Evolutionary conservation across 2,797 vertebrate species (phyloP), one percentile per base, ranked within the genome.

Genomic region (Triplophysa yarkandensis): DNA sequence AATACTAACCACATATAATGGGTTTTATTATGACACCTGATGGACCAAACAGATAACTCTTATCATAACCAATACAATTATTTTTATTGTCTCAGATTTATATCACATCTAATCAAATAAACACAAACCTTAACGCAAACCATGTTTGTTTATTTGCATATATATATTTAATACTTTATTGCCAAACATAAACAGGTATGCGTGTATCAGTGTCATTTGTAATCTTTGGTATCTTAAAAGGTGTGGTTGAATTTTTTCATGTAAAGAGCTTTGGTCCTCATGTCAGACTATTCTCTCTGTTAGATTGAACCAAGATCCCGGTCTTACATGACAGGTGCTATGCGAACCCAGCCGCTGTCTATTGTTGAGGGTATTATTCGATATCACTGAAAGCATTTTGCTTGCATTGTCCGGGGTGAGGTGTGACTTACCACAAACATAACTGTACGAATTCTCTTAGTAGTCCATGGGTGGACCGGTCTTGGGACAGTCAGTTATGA

Each of bases 191-290:
- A n/a, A n/a, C n/a, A n/a, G n/a, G n/a, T n/a, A n/a, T n/a, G n/a
- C n/a, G n/a, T 74, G 19, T n/a, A 44, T 57, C 27, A 1, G 9
- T 44, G 23, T 44, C 27, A 19, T 44, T 74, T 65, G 14, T 74
- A 27, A 6, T 41, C 28, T 55, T 73, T 73, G 32, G 25, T 52
- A n/a, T 74, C 36, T 25, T 34, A 23, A 9, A 65, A 57, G 62
- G 61, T 57, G 62, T 44, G 61, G 48, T 73, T 64, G 34, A 64
- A 55, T 32, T 64, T 36, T 52, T 64, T 17, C 58, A 11, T 14
- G 9, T 55, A 54, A 30, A 46, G n/a, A 17, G 30, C n/a, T 58
- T 17, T 6, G 27, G 11, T 30, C 46, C 16, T 30, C 34, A 16
- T 25, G 46, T 41, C 34, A 32, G 48, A 54, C 5, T 17, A 6